Percentiles rank a stretch among this genome's conserved stretches.
Conservation (phyloP, 2,888 invertebrate species). For the Athetis lepigone region DNA sequence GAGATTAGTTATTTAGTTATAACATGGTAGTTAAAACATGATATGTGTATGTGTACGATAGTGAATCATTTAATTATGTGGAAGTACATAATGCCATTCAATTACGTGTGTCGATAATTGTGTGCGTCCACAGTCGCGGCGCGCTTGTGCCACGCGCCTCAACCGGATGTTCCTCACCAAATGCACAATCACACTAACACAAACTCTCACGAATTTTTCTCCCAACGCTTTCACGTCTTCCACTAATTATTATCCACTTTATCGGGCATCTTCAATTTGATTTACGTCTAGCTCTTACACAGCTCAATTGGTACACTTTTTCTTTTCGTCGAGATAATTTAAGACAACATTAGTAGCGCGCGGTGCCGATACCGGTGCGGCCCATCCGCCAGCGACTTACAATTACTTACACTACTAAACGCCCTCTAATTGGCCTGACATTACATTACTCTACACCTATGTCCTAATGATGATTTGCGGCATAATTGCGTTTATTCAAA, state of each 20-base stretch:
- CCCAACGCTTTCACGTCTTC: slow-evolving; percentile 90
- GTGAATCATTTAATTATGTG: no score
- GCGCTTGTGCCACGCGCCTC: slow-evolving; percentile 60
- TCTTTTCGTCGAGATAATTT: slow-evolving; percentile 86
- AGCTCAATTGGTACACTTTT: slow-evolving; percentile 89
- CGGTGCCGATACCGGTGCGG: slow-evolving; percentile 71
- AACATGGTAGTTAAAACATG: slow-evolving; percentile 17
- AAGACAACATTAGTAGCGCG: slow-evolving; percentile 73
- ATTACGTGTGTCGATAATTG: slow-evolving; percentile 12
- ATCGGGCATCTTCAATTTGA: slow-evolving; percentile 91
- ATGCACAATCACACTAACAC: slow-evolving; percentile 89
- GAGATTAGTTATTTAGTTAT: slow-evolving; percentile 19
- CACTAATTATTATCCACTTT: slow-evolving; percentile 91
- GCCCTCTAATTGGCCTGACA: slow-evolving; percentile 63
- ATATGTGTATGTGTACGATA: no score
- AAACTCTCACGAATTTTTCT: slow-evolving; percentile 90
- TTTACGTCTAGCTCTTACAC: slow-evolving; percentile 88
- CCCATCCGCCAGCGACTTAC: slow-evolving; percentile 63
- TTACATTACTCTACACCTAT: slow-evolving; percentile 68
- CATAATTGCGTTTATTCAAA: slow-evolving; percentile 69
- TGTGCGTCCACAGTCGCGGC: slow-evolving; percentile 4
- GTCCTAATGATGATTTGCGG: slow-evolving; percentile 71
- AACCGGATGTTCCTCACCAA: slow-evolving; percentile 88
- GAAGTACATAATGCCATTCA: background rate
- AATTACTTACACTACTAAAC: slow-evolving; percentile 53